Percentiles rank a stretch among this genome's conserved stretches.
Evolutionary conservation across 2,888 invertebrate genomes (phyloP).

Genomic region (Eristalis tenax): DNA sequence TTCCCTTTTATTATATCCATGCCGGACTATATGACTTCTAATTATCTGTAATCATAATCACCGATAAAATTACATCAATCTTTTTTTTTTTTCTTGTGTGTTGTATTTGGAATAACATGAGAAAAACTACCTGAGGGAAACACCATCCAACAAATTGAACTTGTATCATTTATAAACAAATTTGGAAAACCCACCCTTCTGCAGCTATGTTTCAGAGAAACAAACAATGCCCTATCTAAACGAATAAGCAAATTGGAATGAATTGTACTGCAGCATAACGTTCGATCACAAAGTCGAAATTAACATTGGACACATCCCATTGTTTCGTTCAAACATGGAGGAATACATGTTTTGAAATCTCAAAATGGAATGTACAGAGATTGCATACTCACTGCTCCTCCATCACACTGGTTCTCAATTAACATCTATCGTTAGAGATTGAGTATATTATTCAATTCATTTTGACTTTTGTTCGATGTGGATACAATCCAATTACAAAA

Average conservation of each 20-base stretch:
- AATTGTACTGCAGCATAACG: constrained; percentile 47
- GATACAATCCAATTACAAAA: constrained; percentile 60
- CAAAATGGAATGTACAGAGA: constrained; percentile 23
- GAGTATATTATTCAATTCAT: constrained; percentile 66
- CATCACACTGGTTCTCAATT: constrained; percentile 54
- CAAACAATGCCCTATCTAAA: constrained; percentile 41
- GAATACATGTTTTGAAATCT: constrained; percentile 42
- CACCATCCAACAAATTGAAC: constrained; percentile 1
- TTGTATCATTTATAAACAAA: not conserved
- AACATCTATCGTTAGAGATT: constrained; percentile 60
- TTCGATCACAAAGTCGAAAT: constrained; percentile 51
- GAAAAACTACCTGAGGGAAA: not conserved
- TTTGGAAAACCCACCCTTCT: constrained; percentile 2
- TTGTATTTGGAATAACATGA: not conserved
- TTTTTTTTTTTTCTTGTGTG: too few species aligned
- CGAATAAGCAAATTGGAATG: constrained; percentile 52
- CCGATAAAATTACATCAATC: too few species aligned
- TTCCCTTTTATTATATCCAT: too few species aligned
- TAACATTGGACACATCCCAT: constrained; percentile 54
- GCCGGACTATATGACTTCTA: too few species aligned
- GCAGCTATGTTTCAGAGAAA: constrained; percentile 10
- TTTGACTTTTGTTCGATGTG: constrained; percentile 63
- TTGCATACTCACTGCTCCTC: constrained; percentile 14
- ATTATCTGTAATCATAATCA: too few species aligned
- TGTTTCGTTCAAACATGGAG: constrained; percentile 19